phyloP scores from a whole-genome alignment of 2,113 vertebrate genomes.

The Ploceus nigricollis region DNA sequence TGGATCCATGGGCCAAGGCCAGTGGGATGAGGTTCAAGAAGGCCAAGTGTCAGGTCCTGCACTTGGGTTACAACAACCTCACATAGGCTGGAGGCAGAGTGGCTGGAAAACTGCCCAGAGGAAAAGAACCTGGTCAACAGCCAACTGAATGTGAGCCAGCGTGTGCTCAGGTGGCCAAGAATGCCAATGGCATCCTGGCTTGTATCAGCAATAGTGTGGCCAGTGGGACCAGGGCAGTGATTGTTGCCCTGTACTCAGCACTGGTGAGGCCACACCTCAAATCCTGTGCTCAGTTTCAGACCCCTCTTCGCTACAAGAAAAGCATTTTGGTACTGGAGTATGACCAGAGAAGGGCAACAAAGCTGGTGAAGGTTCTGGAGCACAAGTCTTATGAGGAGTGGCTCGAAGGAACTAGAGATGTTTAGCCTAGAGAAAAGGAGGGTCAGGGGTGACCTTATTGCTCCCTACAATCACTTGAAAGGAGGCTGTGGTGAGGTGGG shows the following conservation, averaged over 20 bases:
- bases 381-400: background rate
- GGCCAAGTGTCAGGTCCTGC: background rate
- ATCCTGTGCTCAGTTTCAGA: background rate
- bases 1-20: accelerated
- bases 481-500: background rate
- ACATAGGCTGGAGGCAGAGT: accelerated
- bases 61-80: background rate
- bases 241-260: background rate
- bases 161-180: background rate
- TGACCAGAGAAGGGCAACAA: background rate
- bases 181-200: background rate
- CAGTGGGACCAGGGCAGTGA: too few species aligned
- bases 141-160: accelerated
- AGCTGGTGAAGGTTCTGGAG: background rate
- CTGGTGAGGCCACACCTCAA: accelerated
- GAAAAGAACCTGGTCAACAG: background rate
- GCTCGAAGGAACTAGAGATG: background rate
- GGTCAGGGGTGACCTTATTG: accelerated
- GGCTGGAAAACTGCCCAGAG: background rate
- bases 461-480: background rate
- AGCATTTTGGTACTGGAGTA: background rate
- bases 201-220: background rate
- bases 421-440: background rate
- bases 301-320: background rate
- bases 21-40: background rate